Evolutionary conservation across 2,888 invertebrate genomes (phyloP), one percentile per base, ranked within the genome.

Genomic region (Caenorhabditis afra): DNA sequence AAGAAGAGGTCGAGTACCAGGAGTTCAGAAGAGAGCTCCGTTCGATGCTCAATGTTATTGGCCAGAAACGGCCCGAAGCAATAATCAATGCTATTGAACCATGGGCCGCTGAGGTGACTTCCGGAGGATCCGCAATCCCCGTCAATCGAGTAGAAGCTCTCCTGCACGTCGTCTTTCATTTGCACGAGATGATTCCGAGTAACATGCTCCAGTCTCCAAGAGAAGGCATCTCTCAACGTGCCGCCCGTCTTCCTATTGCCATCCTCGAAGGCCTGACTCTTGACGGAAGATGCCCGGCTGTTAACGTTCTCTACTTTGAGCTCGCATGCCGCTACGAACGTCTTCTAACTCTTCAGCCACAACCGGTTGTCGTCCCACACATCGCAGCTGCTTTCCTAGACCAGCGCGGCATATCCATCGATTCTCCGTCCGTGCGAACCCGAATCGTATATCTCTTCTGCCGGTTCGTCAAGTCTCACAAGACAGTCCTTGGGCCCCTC

Each of bases 391-490:
- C 84, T 11, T 84, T 84, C 53, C 74, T 84, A 0, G 84, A 84
- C 62, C 79, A 79, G 49, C 65, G 84, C 37, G 84, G 84, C 44
- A 84, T 84, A 16, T 80, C 82, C 3, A 81, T 81, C 55, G 73
- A 79, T 3, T 53, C 68, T 11, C 59, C 57, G 0, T 66, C 91
- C 86, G 92, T 93, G 5, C 89, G 93, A 55, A 92, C 92, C 66
- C 88, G 93, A 16, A 91, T 91, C 45, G 91, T 92, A 11, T 93
- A 93, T 86, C 90, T 93, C 3, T 93, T 93, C 86, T 92, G 92
- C 10, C 90, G 92, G 74, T 92, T 93, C 86, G 91, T 93, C 47
- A 92, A 92, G 86, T 91, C 91, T 71, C 90, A 92, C 39, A 92
- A 92, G 92, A 92, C 90, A 88, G 91, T 83, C 5, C 76, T 85